A percentile compares a stretch with the other conserved stretches of the same genome.
Conservation (phyloP, 2,888 invertebrate species). For the Nemurella pictetii region DNA sequence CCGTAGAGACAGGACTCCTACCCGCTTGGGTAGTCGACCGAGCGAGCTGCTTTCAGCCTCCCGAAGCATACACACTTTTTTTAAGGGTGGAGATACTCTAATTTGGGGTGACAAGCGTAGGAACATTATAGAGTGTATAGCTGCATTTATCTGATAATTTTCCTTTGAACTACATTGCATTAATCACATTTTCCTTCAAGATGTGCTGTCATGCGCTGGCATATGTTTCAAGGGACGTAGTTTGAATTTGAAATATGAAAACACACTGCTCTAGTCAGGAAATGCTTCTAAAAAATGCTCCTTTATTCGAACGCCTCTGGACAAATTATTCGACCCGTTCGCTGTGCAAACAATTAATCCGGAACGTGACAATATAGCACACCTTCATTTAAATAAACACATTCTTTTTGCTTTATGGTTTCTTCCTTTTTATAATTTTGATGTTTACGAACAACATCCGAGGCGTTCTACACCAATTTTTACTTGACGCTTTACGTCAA, state of each 20-base stretch:
- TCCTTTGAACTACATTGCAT: background rate
- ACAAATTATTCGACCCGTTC: too few species aligned
- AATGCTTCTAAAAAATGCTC: too few species aligned
- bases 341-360: too few species aligned
- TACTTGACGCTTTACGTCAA: too few species aligned
- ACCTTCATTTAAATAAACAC: too few species aligned
- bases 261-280: background rate
- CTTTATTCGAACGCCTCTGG: too few species aligned
- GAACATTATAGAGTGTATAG: background rate
- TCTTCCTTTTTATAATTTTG: too few species aligned
- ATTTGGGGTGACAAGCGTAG: background rate
- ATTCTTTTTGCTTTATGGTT: too few species aligned
- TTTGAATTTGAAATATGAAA: background rate
- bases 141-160: background rate
- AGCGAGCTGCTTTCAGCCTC: background rate
- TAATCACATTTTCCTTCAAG: background rate
- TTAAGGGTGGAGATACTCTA: background rate
- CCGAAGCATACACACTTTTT: background rate
- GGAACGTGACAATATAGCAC: too few species aligned
- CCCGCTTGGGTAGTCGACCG: background rate
- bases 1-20: background rate
- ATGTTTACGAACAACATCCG: too few species aligned
- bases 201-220: background rate
- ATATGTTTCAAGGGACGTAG: too few species aligned
- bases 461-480: too few species aligned